phyloP scores from a whole-genome alignment of 2,113 vertebrate genomes.

The Astatotilapia flaviijosephi region DNA sequence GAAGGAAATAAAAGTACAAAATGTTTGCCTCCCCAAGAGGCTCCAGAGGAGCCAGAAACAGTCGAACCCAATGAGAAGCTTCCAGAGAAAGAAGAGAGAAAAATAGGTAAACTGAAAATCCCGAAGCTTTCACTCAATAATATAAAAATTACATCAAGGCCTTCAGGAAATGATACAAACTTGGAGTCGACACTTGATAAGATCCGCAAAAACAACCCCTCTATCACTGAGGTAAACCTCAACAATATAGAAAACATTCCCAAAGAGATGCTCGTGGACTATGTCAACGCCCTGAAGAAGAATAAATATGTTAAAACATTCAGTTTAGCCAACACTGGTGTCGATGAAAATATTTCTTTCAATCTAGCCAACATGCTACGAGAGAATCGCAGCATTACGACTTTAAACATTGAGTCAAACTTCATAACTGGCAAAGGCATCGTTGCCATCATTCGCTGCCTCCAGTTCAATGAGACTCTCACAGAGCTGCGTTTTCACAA shows the following conservation, averaged over 20 bases:
- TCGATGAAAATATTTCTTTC: constrained; percentile 84
- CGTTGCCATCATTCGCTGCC: constrained; percentile 89
- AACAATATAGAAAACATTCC: constrained; percentile 99
- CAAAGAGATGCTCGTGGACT: constrained; percentile 91
- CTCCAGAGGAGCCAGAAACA: not conserved
- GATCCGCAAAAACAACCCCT: constrained; percentile 82
- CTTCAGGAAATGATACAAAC: constrained; percentile 94
- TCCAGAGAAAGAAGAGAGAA: constrained; percentile 75
- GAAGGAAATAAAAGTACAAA: constrained; percentile 13
- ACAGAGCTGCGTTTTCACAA: constrained; percentile 97
- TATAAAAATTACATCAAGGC: constrained; percentile 88
- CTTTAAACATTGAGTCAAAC: constrained; percentile 93
- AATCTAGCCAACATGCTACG: constrained; percentile 91
- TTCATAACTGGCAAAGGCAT: constrained; percentile 91
- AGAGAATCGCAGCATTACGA: constrained; percentile 89
- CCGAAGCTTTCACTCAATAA: constrained; percentile 83
- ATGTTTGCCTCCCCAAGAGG: not conserved
- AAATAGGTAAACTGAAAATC: constrained; percentile 84
- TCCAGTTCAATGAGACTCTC: constrained; percentile 93
- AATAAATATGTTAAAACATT: constrained; percentile 87
- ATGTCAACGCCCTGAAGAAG: constrained; percentile 88
- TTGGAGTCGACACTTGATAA: constrained; percentile 86
- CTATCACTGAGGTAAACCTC: constrained; percentile 87
- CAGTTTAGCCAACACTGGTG: constrained; percentile 91
- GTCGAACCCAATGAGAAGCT: constrained; percentile 42